phyloP scores from a whole-genome alignment of 2,113 vertebrate species.

The Phaethon lepturus region DNA sequence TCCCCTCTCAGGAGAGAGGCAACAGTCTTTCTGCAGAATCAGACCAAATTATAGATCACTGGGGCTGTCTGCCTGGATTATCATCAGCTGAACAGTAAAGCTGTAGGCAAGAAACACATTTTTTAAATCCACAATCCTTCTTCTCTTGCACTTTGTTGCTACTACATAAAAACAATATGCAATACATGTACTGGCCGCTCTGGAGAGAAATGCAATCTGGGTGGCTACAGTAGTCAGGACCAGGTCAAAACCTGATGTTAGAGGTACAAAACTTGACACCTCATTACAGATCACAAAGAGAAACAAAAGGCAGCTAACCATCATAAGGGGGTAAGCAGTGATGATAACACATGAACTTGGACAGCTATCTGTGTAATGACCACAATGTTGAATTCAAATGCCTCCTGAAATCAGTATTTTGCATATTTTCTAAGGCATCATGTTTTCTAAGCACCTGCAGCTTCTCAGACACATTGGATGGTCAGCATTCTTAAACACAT shows the following conservation, averaged over 20 bases:
- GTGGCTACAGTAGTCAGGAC: background rate
- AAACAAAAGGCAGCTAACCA: background rate
- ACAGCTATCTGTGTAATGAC: background rate
- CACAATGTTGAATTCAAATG: background rate
- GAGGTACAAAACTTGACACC: background rate
- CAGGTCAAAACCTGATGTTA: background rate
- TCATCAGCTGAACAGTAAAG: background rate
- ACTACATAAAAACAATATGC: background rate
- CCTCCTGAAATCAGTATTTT: accelerated
- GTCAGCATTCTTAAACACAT: background rate
- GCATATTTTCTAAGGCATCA: background rate
- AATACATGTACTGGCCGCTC: background rate
- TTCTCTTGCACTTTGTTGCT: background rate
- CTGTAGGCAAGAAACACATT: background rate
- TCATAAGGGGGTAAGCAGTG: background rate
- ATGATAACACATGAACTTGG: background rate
- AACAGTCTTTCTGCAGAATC: conserved; percentile 5
- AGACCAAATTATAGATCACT: background rate
- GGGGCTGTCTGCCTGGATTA: background rate
- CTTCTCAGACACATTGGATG: background rate
- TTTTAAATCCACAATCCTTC: background rate
- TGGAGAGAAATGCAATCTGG: background rate
- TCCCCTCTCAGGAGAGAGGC: background rate
- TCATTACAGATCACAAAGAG: background rate
- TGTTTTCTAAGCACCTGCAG: background rate